Evolutionary conservation across 2,888 invertebrate genomes (phyloP).

Genomic region (Idaea dimidiata): DNA sequence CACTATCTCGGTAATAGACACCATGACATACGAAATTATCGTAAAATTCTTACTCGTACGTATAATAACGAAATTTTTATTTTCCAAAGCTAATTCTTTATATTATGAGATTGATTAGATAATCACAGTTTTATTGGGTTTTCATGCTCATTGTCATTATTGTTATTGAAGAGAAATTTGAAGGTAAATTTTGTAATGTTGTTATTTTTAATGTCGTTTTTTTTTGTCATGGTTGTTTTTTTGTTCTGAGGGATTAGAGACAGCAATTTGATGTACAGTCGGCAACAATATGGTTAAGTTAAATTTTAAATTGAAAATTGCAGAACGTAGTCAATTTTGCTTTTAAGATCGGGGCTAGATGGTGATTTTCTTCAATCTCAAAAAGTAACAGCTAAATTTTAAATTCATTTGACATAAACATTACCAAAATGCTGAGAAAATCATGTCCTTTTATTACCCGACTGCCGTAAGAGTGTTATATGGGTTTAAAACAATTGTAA

Average conservation of each 20-base stretch:
- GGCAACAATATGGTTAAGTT: too few species aligned
- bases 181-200: not conserved
- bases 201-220: slow-evolving; percentile 22
- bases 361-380: too few species aligned
- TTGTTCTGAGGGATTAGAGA: slow-evolving; percentile 19
- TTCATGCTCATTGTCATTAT: slow-evolving; percentile 40
- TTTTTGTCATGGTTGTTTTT: slow-evolving; percentile 13
- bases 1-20: slow-evolving; percentile 15
- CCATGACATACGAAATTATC: slow-evolving; percentile 36
- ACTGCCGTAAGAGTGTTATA: too few species aligned
- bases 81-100: slow-evolving; percentile 51
- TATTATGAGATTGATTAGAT: slow-evolving; percentile 39
- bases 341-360: too few species aligned
- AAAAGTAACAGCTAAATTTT: too few species aligned
- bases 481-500: too few species aligned
- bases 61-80: slow-evolving; percentile 47
- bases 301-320: too few species aligned
- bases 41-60: slow-evolving; percentile 32
- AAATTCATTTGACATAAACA: too few species aligned
- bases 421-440: too few species aligned
- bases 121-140: slow-evolving; percentile 34
- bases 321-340: too few species aligned
- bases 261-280: slow-evolving; percentile 6
- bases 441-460: too few species aligned
- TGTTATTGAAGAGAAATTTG: slow-evolving; percentile 33